Conservation (phyloP, 2,113 vertebrate genomes). For the Silurus asotus region DNA sequence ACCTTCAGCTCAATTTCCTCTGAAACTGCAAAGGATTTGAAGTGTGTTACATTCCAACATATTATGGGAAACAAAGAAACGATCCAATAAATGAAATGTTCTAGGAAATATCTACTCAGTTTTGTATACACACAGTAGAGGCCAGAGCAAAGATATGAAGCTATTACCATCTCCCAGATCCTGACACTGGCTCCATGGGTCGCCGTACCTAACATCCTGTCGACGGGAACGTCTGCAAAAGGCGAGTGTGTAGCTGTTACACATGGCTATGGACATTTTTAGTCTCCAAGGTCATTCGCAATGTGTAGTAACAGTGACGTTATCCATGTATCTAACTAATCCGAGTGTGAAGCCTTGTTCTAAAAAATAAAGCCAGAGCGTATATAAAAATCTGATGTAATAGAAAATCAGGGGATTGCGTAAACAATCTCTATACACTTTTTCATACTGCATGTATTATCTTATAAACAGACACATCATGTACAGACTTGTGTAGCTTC, state of each 20-base stretch:
- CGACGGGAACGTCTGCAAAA: constrained; percentile 71
- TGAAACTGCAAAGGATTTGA: constrained; percentile 46
- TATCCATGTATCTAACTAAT: neutral
- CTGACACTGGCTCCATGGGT: constrained; percentile 79
- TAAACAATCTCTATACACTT: neutral
- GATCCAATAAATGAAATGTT: neutral
- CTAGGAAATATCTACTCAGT: neutral
- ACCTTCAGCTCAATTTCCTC: constrained; percentile 62
- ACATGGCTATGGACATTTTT: neutral
- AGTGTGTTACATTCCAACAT: neutral
- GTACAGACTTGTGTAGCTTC: neutral
- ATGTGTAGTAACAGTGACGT: too few species aligned
- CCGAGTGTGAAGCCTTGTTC: neutral
- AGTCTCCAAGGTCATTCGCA: too few species aligned
- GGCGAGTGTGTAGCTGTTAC: neutral
- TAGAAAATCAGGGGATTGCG: neutral
- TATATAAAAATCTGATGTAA: neutral
- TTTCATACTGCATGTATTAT: neutral
- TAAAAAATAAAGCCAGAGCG: neutral
- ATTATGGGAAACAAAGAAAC: neutral
- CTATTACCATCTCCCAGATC: constrained; percentile 74
- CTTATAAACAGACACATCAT: neutral
- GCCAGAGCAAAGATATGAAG: constrained; percentile 9
- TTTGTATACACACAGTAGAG: neutral
- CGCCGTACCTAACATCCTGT: constrained; percentile 77